A percentile compares a stretch with the other conserved stretches of the same genome.
phyloP scores from a whole-genome alignment of 2,797 vertebrate species.

The Platyrinchus mystaceus region DNA sequence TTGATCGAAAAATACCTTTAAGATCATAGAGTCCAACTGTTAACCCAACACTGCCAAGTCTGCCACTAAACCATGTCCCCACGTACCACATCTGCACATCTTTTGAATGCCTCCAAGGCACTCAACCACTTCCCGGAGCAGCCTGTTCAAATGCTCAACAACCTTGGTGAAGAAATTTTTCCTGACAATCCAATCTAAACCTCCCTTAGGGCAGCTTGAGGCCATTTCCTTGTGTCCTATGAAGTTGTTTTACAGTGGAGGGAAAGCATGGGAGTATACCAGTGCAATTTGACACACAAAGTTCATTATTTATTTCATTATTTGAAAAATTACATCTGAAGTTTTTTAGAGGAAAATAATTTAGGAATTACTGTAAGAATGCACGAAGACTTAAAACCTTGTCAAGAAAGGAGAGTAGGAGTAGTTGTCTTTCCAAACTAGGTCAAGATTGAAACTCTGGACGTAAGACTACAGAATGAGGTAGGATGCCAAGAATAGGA shows the following conservation, averaged over 20 bases:
- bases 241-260: not conserved
- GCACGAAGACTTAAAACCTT: not conserved
- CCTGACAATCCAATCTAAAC: not conserved
- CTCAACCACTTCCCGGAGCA: not conserved
- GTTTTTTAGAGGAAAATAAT: not conserved
- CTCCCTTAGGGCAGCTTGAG: not conserved
- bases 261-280: not conserved
- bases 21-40: not conserved
- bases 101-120: not conserved
- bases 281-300: not conserved
- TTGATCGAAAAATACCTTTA: not conserved
- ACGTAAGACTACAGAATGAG: not conserved
- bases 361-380: not conserved
- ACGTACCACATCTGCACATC: fast-evolving
- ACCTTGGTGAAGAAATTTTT: not conserved
- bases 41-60: not conserved
- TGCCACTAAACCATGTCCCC: not conserved
- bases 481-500: not conserved
- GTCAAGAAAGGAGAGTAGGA: not conserved
- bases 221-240: not conserved
- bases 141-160: not conserved
- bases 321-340: not conserved
- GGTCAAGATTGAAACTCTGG: not conserved
- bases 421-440: not conserved
- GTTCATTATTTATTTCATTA: not conserved